A percentile compares a stretch with the other conserved stretches of the same genome.
Evolutionary conservation across 1,140 invertebrate species (phyloP).

Genomic region (Aphaenogaster floridana): DNA sequence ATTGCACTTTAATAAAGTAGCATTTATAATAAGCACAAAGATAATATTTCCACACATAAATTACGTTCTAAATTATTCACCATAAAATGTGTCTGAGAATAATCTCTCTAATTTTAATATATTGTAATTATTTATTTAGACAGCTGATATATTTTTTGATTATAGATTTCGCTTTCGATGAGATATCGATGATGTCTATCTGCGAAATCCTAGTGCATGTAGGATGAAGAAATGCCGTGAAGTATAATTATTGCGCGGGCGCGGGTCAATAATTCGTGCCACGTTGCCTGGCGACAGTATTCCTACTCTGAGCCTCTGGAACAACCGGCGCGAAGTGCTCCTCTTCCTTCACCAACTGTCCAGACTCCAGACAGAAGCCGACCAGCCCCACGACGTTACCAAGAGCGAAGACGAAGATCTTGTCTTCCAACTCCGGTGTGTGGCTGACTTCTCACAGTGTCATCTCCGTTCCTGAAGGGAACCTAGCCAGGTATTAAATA

Average conservation of each 20-base stretch:
- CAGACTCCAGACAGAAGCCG: constrained; percentile 70
- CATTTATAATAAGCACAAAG: background rate
- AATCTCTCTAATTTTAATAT: background rate
- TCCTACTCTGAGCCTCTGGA: constrained; percentile 70
- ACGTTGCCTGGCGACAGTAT: constrained; percentile 80
- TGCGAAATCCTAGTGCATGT: constrained; percentile 16
- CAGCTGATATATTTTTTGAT: background rate
- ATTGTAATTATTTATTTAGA: background rate
- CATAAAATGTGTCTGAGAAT: background rate
- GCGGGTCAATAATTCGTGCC: constrained; percentile 84
- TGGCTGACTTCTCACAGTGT: background rate
- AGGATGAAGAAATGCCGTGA: constrained; percentile 71
- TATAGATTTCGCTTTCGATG: background rate
- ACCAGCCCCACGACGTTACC: constrained; percentile 55
- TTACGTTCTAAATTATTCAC: too few species aligned
- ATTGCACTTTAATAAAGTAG: background rate
- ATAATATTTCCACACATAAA: background rate
- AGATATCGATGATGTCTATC: constrained; percentile 31
- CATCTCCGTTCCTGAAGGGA: background rate
- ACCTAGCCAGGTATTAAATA: constrained; percentile 19
- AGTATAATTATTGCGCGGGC: constrained; percentile 84
- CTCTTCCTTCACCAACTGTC: constrained; percentile 65
- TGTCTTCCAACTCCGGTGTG: background rate
- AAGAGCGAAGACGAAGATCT: constrained; percentile 47
- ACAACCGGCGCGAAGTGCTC: constrained; percentile 60